A percentile compares a stretch with the other conserved stretches of the same genome.
phyloP scores from a whole-genome alignment of 2,888 invertebrate species.

The Heliconius erato region DNA sequence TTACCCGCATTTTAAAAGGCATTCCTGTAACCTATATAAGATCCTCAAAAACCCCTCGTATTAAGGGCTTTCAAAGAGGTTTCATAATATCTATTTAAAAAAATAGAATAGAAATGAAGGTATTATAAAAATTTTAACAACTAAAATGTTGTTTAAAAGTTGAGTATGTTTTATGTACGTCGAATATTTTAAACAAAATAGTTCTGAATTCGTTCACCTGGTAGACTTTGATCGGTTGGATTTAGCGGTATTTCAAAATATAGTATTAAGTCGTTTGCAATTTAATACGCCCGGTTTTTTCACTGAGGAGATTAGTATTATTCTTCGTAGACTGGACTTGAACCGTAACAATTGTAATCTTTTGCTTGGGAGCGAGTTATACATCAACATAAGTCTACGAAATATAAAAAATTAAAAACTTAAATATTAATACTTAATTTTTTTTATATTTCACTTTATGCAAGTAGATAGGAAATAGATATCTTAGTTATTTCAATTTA shows the following conservation, averaged over 20 bases:
- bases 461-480: background rate
- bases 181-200: slow-evolving; percentile 2
- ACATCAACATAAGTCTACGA: background rate
- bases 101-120: background rate
- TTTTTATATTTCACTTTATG: too few species aligned
- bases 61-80: slow-evolving; percentile 10
- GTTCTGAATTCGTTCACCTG: slow-evolving; percentile 1
- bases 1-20: slow-evolving; percentile 41
- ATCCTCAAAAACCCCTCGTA: slow-evolving; percentile 11
- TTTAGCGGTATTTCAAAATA: background rate
- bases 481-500: background rate
- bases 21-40: slow-evolving; percentile 27
- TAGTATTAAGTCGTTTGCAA: background rate
- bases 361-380: background rate
- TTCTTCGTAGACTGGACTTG: background rate
- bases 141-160: background rate
- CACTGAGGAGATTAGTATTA: background rate
- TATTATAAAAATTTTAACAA: background rate
- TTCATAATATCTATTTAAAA: slow-evolving; percentile 8
- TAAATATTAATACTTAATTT: too few species aligned
- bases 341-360: background rate
- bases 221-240: background rate
- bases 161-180: background rate
- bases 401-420: too few species aligned
- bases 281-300: background rate